These are phyloP conservation scores for Emydocephalus ijimae DNA, from an alignment of 2,113 vertebrate species.

Conservation along the genomic window DNA sequence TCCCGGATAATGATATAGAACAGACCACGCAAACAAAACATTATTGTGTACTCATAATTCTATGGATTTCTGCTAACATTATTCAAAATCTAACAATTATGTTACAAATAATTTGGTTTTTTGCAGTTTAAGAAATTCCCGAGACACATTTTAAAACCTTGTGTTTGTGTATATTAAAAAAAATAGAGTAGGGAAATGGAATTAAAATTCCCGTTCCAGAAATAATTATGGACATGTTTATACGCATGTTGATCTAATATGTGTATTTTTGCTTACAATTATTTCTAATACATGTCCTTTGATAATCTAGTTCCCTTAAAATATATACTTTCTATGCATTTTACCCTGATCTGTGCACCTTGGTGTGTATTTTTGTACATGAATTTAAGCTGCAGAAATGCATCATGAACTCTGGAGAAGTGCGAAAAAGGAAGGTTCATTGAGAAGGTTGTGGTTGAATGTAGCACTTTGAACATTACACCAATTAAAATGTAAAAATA, in stretches of 20 bases:
- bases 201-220: not conserved
- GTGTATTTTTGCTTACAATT: not conserved
- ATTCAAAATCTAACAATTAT: not conserved
- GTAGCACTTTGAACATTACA: not conserved
- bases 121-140: not conserved
- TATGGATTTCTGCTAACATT: not conserved
- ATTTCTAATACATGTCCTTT: not conserved
- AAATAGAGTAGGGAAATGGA: not conserved
- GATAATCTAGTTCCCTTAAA: not conserved
- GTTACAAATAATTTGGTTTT: not conserved
- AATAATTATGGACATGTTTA: not conserved
- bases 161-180: not conserved
- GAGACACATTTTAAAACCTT: not conserved
- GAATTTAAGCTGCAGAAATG: not conserved
- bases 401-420: not conserved
- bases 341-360: not conserved
- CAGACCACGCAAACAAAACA: not conserved
- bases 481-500: not conserved
- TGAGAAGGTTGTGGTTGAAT: not conserved
- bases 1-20: not conserved
- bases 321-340: not conserved
- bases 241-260: not conserved
- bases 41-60: not conserved
- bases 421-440: not conserved
- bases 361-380: not conserved